Evolutionary conservation across 2,797 vertebrate genomes (phyloP), one percentile per base, ranked within the genome.

Genomic region (Sparidentex hasta): DNA sequence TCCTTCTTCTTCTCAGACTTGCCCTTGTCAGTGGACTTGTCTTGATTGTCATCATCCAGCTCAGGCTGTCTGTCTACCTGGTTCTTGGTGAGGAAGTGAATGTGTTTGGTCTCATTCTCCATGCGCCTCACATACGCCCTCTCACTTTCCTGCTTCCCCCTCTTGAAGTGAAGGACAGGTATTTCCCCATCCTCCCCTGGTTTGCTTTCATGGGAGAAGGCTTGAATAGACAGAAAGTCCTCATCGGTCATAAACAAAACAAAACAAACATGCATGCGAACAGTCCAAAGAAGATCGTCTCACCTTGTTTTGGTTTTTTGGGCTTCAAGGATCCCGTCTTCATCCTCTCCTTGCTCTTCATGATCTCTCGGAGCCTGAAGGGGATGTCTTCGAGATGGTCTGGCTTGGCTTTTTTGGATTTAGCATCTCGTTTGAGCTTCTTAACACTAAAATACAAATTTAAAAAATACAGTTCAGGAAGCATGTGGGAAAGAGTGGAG

Each of bases 361-460:
- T 98, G 1, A 99, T 97, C 87, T 98, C 97, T 55, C 96, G 94
- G n/a, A 99, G 95, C 17, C 93, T 96, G 77, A 96, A 98, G 0
- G 98, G 98, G 84, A 99, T 98, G 77, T 95, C 91, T 71, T 96
- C 85, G 64, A 99, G 95, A 44, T 97, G 96, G 0, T 97, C 91
- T 46, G 87, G 89, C 21, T 84, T 89, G 51, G 95, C 90, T 78
- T 93, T 96, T 25, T 86, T 91, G 14, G 94, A 90, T 65, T 95
- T 95, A 38, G 83, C 92, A 71, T 94, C 89, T 87, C 88, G 80
- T 78, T 95, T 96, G 27, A 78, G 87, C 66, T 90, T 95, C 56
- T 88, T 90, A 5, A 84, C 90, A 3, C 91, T 94, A 58, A 7
- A 14, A 20, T 56, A 44, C n/a, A n/a, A n/a, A n/a, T n/a, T n/a